These are phyloP conservation scores for Pterocles orientalis DNA, from an alignment of 2,113 vertebrate genomes.

Conservation along the genomic window DNA sequence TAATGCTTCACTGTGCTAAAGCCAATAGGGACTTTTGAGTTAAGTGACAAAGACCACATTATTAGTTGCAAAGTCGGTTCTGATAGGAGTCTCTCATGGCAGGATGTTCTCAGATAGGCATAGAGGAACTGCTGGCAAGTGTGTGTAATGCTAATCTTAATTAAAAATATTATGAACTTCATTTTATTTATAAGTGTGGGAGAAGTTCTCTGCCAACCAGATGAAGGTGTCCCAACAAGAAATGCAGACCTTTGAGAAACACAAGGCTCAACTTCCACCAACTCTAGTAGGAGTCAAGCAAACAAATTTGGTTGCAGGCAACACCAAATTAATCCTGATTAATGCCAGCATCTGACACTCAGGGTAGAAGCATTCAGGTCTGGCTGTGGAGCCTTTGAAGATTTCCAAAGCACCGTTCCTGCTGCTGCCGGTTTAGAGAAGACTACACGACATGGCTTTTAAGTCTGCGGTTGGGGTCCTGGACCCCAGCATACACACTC, in stretches of 20 bases:
- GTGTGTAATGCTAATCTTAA: slow-evolving; percentile 44
- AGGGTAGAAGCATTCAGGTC: neutral
- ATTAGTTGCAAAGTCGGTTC: slow-evolving; percentile 67
- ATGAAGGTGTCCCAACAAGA: neutral
- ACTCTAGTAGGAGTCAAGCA: neutral
- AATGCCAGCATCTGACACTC: neutral
- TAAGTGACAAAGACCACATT: slow-evolving; percentile 75
- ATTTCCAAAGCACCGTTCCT: neutral
- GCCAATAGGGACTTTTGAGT: slow-evolving; percentile 71
- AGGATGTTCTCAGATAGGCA: slow-evolving; percentile 49
- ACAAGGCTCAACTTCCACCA: neutral
- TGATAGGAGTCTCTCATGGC: slow-evolving; percentile 65
- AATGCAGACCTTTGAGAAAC: neutral
- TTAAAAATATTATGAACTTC: slow-evolving; percentile 28
- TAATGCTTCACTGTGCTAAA: slow-evolving; percentile 79
- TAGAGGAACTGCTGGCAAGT: neutral
- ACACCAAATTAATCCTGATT: accelerated
- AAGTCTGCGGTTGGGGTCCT: accelerated
- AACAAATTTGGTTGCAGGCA: neutral
- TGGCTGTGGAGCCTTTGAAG: neutral
- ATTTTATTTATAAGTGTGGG: neutral
- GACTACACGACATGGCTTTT: accelerated
- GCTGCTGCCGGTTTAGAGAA: neutral
- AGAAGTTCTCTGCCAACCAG: neutral
- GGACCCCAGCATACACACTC: accelerated